Evolutionary conservation across 2,888 invertebrate genomes (phyloP).

Genomic region (Zhuqinia jingwanae): DNA sequence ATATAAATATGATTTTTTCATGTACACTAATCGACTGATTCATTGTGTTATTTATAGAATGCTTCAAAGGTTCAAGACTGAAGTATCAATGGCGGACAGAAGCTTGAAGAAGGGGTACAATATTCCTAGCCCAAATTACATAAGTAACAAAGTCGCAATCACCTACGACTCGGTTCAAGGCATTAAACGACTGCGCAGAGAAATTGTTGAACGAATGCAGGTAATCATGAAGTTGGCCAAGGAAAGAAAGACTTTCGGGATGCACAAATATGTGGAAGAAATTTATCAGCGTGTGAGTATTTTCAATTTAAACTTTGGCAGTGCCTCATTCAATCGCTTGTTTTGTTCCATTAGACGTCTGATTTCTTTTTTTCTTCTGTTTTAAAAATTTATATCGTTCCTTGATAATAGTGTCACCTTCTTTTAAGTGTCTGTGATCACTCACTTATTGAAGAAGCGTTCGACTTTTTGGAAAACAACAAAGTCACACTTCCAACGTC

Average conservation of each 20-base stretch:
- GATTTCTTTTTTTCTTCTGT: background rate
- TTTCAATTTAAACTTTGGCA: background rate
- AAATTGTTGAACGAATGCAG: slow-evolving; percentile 90
- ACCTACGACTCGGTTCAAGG: slow-evolving; percentile 91
- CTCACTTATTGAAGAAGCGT: slow-evolving; percentile 91
- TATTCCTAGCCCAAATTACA: slow-evolving; percentile 79
- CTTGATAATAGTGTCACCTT: slow-evolving; percentile 85
- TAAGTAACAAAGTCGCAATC: slow-evolving; percentile 88
- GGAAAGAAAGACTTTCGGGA: slow-evolving; percentile 87
- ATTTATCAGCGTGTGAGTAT: slow-evolving; percentile 86
- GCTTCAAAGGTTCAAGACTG: slow-evolving; percentile 88
- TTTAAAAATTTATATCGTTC: background rate
- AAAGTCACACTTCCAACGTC: slow-evolving; percentile 82
- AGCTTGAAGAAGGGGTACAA: slow-evolving; percentile 84
- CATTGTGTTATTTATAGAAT: slow-evolving; percentile 83
- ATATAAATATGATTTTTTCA: too few species aligned
- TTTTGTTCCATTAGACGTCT: too few species aligned
- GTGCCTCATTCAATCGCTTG: too few species aligned
- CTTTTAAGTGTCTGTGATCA: slow-evolving; percentile 93
- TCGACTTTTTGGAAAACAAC: slow-evolving; percentile 90
- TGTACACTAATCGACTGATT: too few species aligned
- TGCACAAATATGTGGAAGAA: slow-evolving; percentile 89
- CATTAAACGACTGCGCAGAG: slow-evolving; percentile 88
- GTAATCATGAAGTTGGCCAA: slow-evolving; percentile 88
- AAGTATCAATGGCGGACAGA: slow-evolving; percentile 84